Conservation (phyloP, 2,113 vertebrate species). For the Pristiophorus japonicus region DNA sequence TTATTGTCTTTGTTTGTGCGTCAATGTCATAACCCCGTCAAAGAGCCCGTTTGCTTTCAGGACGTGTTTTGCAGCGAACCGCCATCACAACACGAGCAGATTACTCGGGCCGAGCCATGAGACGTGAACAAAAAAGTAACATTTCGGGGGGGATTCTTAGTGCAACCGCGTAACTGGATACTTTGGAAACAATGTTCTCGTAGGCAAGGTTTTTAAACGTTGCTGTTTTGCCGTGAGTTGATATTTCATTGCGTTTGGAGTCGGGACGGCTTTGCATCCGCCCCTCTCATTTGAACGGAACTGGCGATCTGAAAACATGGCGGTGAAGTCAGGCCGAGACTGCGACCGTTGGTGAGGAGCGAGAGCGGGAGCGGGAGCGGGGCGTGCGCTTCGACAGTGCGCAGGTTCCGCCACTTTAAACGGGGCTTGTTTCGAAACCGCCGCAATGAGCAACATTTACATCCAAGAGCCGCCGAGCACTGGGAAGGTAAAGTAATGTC, state of each 20-base stretch:
- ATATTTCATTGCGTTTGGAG: not conserved
- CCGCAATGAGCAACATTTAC: slow-evolving; percentile 92
- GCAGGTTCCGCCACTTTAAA: rapidly evolving
- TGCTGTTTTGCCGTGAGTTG: not conserved
- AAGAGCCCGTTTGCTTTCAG: not conserved
- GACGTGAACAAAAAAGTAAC: not conserved
- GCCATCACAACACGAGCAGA: not conserved
- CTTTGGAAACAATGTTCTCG: not conserved
- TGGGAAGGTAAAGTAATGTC: slow-evolving; percentile 73
- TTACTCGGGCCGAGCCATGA: not conserved
- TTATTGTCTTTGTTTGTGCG: not conserved
- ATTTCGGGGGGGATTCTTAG: not conserved
- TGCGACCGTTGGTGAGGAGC: not conserved
- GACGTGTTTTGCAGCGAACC: not conserved
- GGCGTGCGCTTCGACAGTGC: not conserved
- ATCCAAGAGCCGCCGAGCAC: slow-evolving; percentile 92
- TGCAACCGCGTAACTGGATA: not conserved
- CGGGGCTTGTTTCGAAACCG: rapidly evolving
- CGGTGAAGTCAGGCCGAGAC: not conserved
- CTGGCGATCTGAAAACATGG: slow-evolving; percentile 28
- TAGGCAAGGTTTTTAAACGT: not conserved
- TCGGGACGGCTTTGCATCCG: not conserved
- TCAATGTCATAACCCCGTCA: not conserved
- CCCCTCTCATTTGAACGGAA: not conserved
- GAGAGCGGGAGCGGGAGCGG: too few species aligned